Base-by-base conservation (phyloP, 2,797 vertebrate genomes). In the Podargus strigoides region DNA sequence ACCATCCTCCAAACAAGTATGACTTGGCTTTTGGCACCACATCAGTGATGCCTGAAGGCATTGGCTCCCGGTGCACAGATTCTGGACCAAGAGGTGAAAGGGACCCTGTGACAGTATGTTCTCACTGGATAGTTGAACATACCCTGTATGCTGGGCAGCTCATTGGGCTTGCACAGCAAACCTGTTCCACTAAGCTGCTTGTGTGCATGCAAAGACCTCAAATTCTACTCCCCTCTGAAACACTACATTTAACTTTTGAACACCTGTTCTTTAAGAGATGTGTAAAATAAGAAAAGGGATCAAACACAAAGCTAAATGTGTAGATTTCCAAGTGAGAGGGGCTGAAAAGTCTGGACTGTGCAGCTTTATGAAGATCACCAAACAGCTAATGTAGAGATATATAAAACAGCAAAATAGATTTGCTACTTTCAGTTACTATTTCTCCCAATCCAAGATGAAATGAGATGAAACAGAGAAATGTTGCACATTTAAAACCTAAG, bases 41-140 rank as follows among this genome's bases (percentile, higher is more conserved):
- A 56, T 37, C 30, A 23, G 12, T 27, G 37, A 27, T 67, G 69
- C 32, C 37, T 42, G 37, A 56, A 70, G 63, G 34, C 27, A 62
- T n/a, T 3, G 0, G 59, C 44, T 66, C 19, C 10, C 1, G 0
- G 16, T 23, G 41, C 42, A 50, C 56, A 66, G 42, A 12, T 63
- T 62, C 22, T 56, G 15, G 20, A 55, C 44, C 24, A 42, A 14
- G 62, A 59, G 23, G 18, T 30, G 28, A 63, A 77, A 80, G 34
- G 26, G 32, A 21, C 22, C 7, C 66, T 17, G 14, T 59, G 58
- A 56, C 1, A 1, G 28, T 11, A 47, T 0, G 1, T 49, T 60
- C 34, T 60, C 62, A 55, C 1, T 2, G 4, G 63, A 18, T 16
- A 14, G 18, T 49, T 49, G 50, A 60, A 55, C 0, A 5, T 7